These are phyloP conservation scores for Engraulis encrasicolus DNA, from an alignment of 2,113 vertebrate genomes.

Conservation along the genomic window DNA sequence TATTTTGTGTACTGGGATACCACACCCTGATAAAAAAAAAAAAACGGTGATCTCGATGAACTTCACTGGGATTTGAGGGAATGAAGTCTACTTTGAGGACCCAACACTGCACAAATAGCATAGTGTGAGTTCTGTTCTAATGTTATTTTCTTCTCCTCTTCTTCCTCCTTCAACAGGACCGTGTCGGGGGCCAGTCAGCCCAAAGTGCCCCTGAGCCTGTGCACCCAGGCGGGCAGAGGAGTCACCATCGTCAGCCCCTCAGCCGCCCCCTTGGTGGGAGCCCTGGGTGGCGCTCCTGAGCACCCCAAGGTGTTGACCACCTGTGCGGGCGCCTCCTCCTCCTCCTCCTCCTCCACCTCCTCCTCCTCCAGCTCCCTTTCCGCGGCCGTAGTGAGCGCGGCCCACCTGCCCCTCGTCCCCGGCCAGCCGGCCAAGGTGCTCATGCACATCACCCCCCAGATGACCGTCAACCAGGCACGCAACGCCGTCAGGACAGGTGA, in stretches of 20 bases:
- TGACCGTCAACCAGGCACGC: conserved; percentile 97
- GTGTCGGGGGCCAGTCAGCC: conserved; percentile 82
- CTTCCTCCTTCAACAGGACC: conserved; percentile 71
- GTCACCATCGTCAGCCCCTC: conserved; percentile 85
- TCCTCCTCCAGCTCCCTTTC: conserved; percentile 70
- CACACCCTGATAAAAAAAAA: too few species aligned
- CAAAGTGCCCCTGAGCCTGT: conserved; percentile 84
- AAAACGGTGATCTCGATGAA: too few species aligned
- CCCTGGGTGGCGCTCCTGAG: conserved; percentile 78
- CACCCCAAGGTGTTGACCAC: conserved; percentile 73
- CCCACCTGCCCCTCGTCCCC: conserved; percentile 83
- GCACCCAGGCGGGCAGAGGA: conserved; percentile 82
- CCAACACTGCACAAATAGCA: too few species aligned
- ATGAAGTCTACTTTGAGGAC: too few species aligned
- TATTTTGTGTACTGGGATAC: not conserved
- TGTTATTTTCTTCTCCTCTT: not conserved
- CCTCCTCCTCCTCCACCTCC: conserved; percentile 71
- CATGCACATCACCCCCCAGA: conserved; percentile 89
- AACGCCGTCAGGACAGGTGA: conserved; percentile 90
- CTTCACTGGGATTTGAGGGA: too few species aligned
- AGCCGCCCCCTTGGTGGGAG: conserved; percentile 77
- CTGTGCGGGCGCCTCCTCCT: conserved; percentile 52
- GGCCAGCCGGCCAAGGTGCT: conserved; percentile 90
- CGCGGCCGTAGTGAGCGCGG: conserved; percentile 79
- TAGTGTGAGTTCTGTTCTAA: too few species aligned